Evolutionary conservation across 2,113 vertebrate species (phyloP), one percentile per base, ranked within the genome.

Genomic region (Himantopus leucocephalus): DNA sequence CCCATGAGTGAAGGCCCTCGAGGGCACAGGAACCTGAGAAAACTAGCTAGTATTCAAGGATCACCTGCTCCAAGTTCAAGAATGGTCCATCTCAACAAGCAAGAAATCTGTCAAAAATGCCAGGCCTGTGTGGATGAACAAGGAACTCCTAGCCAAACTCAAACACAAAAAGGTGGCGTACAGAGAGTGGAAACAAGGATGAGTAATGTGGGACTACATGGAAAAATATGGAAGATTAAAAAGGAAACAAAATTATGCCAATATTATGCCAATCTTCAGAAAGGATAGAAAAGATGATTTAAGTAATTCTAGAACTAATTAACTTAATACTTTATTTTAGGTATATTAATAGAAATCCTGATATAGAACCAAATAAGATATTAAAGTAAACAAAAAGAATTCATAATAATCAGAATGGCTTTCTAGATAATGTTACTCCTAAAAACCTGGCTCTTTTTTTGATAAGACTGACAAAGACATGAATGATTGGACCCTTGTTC

Each of bases 11-110:
- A 58, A 73, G 29, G 8, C 5, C 7, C 48, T 63, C 8, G 20
- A 68, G 41, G 8, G 11, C 21, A n/a, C 6, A 74, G 9, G 5
- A 0, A 0, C 18, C 30, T 1, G 4, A 37, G 47, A 50, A 43
- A 50, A 11, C 4, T 37, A 16, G 1, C n/a, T 74, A 50, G 12
- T 74, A 30, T 50, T 85, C 55, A 56, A 39, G 32, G 30, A 63
- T 45, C 52, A 56, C 10, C 13, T 50, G 18, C 8, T 52, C 10
- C 15, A 41, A 71, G 18, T 48, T 71, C 29, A 52, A 34, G 14
- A 71, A 30, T 1, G 2, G 10, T 34, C n/a, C 39, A 60, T 43
- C 19, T 59, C 15, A 53, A 19, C 15, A 77, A 81, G 19, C 15
- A 72, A 59, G 15, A 90, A 82, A 37, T 66, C 35, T 53, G 14